Evolutionary conservation across 1,140 invertebrate genomes (phyloP).

Genomic region (Zophobas atratus): DNA sequence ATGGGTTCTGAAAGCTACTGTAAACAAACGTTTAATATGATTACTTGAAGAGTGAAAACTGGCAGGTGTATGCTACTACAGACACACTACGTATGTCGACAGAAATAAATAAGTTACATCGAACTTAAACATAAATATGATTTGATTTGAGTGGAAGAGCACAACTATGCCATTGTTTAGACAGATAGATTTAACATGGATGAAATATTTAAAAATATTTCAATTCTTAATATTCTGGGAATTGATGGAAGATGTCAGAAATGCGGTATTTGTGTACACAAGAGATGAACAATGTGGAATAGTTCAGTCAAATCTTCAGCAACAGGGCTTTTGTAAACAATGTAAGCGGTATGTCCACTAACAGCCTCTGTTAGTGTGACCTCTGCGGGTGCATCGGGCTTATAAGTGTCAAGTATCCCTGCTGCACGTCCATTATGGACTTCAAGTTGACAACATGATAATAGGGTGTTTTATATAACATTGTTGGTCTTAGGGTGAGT

Average conservation of each 20-base stretch:
- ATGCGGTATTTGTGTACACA: too few relatives aligned
- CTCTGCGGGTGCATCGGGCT: too few relatives aligned
- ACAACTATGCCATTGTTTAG: constrained; percentile 10
- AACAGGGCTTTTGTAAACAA: too few relatives aligned
- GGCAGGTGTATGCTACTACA: constrained; percentile 30
- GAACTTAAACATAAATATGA: neutral
- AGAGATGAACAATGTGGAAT: too few relatives aligned
- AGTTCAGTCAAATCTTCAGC: too few relatives aligned
- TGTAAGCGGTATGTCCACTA: too few relatives aligned
- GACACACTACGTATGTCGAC: constrained; percentile 25
- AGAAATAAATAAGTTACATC: constrained; percentile 21
- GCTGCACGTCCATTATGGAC: too few relatives aligned
- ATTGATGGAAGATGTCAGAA: neutral
- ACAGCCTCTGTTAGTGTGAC: too few relatives aligned
- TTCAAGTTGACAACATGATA: too few relatives aligned
- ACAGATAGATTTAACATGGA: neutral
- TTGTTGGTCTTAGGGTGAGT: too few relatives aligned
- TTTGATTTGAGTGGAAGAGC: neutral
- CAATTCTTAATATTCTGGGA: neutral
- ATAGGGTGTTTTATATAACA: too few relatives aligned
- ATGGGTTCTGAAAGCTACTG: constrained; percentile 13
- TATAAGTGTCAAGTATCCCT: too few relatives aligned
- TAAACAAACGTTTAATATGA: constrained; percentile 39
- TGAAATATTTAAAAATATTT: neutral
- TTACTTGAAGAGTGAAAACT: constrained; percentile 41